Percentiles rank a stretch among this genome's conserved stretches.
Conservation (phyloP, 2,113 vertebrate species). For the Phylloscopus whistleri region DNA sequence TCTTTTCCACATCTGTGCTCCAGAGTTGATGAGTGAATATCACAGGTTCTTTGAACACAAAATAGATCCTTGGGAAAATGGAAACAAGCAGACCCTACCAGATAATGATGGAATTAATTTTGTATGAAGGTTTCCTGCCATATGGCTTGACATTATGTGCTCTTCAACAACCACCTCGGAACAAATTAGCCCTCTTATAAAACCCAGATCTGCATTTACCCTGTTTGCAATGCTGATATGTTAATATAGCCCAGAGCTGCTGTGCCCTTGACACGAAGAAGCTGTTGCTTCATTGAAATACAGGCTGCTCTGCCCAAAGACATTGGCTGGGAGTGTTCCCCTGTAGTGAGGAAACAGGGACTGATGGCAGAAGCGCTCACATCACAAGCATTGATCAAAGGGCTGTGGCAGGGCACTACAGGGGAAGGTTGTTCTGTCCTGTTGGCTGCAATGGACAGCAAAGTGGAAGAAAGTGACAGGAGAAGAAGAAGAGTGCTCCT, state of each 20-base stretch:
- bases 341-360: background rate
- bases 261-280: conserved; percentile 1
- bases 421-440: background rate
- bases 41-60: background rate
- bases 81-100: background rate
- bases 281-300: background rate
- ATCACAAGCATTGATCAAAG: background rate
- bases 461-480: background rate
- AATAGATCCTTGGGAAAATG: background rate
- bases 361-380: background rate
- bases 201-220: background rate
- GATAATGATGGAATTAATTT: background rate
- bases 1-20: background rate
- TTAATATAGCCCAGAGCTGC: background rate
- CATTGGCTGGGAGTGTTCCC: background rate
- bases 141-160: background rate
- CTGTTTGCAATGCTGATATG: background rate
- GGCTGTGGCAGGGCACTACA: background rate
- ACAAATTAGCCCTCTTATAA: conserved; percentile 1
- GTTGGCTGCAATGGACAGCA: background rate
- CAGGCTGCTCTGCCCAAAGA: background rate
- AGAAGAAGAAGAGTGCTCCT: background rate
- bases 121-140: background rate
- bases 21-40: background rate
- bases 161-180: background rate